Evolutionary conservation across 2,113 vertebrate genomes (phyloP), one percentile per base, ranked within the genome.

Genomic region (Ophthalmolycus amberensis): DNA sequence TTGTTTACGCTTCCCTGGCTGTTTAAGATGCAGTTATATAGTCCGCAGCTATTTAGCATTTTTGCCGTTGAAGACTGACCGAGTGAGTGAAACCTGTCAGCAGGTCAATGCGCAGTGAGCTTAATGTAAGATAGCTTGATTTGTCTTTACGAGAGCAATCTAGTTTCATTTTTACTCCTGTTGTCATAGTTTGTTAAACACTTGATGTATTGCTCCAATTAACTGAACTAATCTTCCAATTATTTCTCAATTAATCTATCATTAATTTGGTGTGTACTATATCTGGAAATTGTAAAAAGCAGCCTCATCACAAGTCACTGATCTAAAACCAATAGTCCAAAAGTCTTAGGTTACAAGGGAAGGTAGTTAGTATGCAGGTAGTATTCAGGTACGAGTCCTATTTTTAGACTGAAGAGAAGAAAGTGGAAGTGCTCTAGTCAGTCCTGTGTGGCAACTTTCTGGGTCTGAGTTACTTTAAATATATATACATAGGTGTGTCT

Each of bases 1-100:
- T 91, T 92, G 90, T 93, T 93, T 93, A 91, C 91, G 48, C 82
- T 77, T 22, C 9, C 2, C 32, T 50, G 22, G 3, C 38, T 71
- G 40, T 27, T 38, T 38, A 11, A 12, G 25, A 34, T 52, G 18
- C n/a, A 63, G 1, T 58, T 16, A 1, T 60, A 4, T 38, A 40
- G 64, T 42, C 56, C 42, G 50, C 46, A 14, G 42, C 16, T 52
- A n/a, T 75, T 44, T 25, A 12, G 29, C 29, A 29, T 29, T 29
- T 29, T 29, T 52, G 20, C 1, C 8, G 2, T 12, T 48, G 20
- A 71, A n/a, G 38, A 14, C 22, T 4, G 22, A n/a, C 22, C 52
- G 52, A 59, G 11, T 29, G 52, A 59, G 11, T 29, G 3, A 6
- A 29, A 9, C 52, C 52, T 4, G 54, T 25, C 42, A 32, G 12